Evolutionary conservation across 2,888 invertebrate genomes (phyloP).

Genomic region (Pheosia gnoma): DNA sequence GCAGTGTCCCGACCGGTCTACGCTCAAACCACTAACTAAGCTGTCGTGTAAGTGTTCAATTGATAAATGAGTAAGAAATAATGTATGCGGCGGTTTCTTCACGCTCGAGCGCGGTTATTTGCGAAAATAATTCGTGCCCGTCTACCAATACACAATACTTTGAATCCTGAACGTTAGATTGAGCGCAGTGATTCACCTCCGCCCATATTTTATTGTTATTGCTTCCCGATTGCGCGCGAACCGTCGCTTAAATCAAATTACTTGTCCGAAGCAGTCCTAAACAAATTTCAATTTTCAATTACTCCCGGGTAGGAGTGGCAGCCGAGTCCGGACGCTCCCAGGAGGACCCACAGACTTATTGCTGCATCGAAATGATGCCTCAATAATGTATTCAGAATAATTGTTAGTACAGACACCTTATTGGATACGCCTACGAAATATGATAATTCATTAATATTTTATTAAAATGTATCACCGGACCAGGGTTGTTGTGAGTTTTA

Average conservation of each 20-base stretch:
- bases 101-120: conserved; percentile 46
- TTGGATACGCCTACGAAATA: conserved; percentile 63
- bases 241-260: conserved; percentile 76
- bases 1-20: no score
- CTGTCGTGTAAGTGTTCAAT: conserved; percentile 30
- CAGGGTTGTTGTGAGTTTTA: conserved; percentile 53
- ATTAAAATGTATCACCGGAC: background rate
- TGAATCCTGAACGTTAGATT: conserved; percentile 52
- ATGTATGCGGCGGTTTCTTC: conserved; percentile 35
- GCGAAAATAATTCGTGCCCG: conserved; percentile 48
- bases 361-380: conserved; percentile 62
- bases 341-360: conserved; percentile 75
- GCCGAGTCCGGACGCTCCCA: conserved; percentile 54
- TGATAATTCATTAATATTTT: conserved; percentile 42
- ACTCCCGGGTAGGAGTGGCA: conserved; percentile 67
- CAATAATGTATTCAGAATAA: conserved; percentile 79
- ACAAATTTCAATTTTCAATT: conserved; percentile 84
- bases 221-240: conserved; percentile 65
- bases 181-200: conserved; percentile 25
- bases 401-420: conserved; percentile 56
- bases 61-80: conserved; percentile 38
- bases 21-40: no score
- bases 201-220: conserved; percentile 75
- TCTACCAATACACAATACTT: conserved; percentile 42
- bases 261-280: conserved; percentile 72